Evolutionary conservation across 1,140 invertebrate species (phyloP).

Genomic region (Aphaenogaster ashmeadi): DNA sequence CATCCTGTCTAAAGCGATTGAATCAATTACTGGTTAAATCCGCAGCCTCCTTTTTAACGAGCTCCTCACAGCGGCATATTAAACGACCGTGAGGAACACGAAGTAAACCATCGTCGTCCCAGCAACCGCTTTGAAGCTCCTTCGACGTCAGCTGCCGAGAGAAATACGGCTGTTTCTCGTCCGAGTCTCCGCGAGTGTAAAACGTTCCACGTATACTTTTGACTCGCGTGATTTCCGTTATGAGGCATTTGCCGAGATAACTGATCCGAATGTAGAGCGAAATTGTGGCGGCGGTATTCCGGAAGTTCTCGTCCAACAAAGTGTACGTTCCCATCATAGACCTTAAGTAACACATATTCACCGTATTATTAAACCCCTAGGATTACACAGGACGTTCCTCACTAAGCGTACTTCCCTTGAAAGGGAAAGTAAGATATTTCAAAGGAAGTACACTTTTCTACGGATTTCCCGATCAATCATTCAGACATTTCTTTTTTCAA

Average conservation of each 20-base stretch:
- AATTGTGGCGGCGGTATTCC: slow-evolving; percentile 63
- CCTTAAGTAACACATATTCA: slow-evolving; percentile 61
- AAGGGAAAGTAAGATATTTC: neutral
- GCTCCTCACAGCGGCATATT: slow-evolving; percentile 58
- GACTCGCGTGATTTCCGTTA: slow-evolving; percentile 77
- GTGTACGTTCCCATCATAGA: slow-evolving; percentile 75
- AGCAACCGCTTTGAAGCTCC: slow-evolving; percentile 64
- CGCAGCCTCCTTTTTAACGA: neutral
- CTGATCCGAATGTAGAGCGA: slow-evolving; percentile 79
- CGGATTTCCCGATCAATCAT: neutral
- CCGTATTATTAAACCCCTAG: neutral
- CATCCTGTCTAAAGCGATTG: neutral
- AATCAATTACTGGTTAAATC: slow-evolving; percentile 27
- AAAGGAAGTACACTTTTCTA: neutral
- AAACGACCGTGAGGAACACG: slow-evolving; percentile 36
- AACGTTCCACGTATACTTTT: slow-evolving; percentile 56
- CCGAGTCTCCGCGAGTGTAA: slow-evolving; percentile 75
- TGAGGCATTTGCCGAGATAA: slow-evolving; percentile 79
- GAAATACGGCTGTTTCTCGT: slow-evolving; percentile 75
- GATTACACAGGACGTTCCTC: neutral
- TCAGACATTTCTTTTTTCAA: neutral
- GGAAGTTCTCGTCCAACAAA: slow-evolving; percentile 68
- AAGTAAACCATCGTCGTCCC: slow-evolving; percentile 55
- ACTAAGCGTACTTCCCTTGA: neutral
- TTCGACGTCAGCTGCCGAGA: slow-evolving; percentile 70